phyloP scores from a whole-genome alignment of 1,140 invertebrate genomes.

The Nymphalis io region DNA sequence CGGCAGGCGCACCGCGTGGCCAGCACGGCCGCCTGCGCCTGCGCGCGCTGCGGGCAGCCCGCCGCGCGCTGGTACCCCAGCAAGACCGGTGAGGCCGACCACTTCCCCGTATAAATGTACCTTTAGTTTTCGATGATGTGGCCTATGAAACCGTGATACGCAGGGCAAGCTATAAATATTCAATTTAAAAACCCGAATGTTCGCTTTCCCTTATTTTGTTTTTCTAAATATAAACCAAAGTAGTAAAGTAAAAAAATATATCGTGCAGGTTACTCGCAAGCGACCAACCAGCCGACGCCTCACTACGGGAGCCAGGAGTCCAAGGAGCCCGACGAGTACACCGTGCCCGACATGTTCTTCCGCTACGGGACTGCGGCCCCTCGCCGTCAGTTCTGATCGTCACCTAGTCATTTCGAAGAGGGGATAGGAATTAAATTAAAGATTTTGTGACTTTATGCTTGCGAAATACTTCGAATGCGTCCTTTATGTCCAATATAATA shows the following conservation, averaged over 20 bases:
- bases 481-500: too few relatives aligned
- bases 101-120: too few relatives aligned
- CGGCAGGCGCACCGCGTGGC: constrained; percentile 74
- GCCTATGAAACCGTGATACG: too few relatives aligned
- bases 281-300: background rate
- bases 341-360: background rate
- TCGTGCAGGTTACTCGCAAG: background rate
- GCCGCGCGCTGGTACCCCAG: constrained; percentile 10
- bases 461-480: too few relatives aligned
- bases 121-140: too few relatives aligned
- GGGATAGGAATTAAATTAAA: too few relatives aligned
- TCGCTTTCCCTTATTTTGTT: too few relatives aligned
- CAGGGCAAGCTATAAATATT: too few relatives aligned
- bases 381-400: background rate
- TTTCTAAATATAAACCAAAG: too few relatives aligned
- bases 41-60: constrained; percentile 72
- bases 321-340: constrained; percentile 8
- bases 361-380: constrained; percentile 4
- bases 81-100: constrained; percentile 1
- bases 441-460: too few relatives aligned
- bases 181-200: too few relatives aligned
- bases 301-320: background rate
- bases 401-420: background rate
- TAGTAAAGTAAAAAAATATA: too few relatives aligned
- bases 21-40: constrained; percentile 80